These are phyloP conservation scores for Halichoeres trimaculatus DNA, from an alignment of 2,113 vertebrate genomes.

Conservation along the genomic window DNA sequence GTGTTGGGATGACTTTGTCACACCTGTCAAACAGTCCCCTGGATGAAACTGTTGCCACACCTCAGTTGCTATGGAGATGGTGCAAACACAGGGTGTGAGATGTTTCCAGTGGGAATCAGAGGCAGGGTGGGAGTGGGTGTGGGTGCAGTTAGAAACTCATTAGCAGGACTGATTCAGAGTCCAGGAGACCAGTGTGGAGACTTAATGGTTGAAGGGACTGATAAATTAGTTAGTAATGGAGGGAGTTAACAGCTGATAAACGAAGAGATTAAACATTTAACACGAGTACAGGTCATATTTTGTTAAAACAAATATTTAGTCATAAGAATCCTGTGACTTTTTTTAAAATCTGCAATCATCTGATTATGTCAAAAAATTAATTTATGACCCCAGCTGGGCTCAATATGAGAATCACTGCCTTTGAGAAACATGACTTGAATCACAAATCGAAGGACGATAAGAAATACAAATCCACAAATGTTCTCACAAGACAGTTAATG, in stretches of 20 bases:
- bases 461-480: too few species aligned
- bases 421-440: too few species aligned
- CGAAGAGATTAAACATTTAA: too few species aligned
- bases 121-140: not conserved
- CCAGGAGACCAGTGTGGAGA: not conserved
- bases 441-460: too few species aligned
- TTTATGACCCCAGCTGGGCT: too few species aligned
- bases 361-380: too few species aligned
- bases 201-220: not conserved
- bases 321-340: too few species aligned
- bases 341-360: too few species aligned
- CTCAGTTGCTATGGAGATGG: slow-evolving; percentile 47
- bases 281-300: too few species aligned
- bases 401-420: too few species aligned
- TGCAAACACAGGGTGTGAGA: slow-evolving; percentile 48
- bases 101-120: slow-evolving; percentile 41
- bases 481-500: too few species aligned
- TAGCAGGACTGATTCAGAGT: slow-evolving; percentile 44
- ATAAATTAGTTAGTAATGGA: not conserved
- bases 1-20: not conserved
- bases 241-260: not conserved
- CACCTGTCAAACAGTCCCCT: slow-evolving; percentile 22
- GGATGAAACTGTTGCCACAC: slow-evolving; percentile 51
- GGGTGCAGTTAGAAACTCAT: slow-evolving; percentile 38
- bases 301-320: too few species aligned